phyloP scores from a whole-genome alignment of 2,888 invertebrate genomes.

The Abrostola triplasia region DNA sequence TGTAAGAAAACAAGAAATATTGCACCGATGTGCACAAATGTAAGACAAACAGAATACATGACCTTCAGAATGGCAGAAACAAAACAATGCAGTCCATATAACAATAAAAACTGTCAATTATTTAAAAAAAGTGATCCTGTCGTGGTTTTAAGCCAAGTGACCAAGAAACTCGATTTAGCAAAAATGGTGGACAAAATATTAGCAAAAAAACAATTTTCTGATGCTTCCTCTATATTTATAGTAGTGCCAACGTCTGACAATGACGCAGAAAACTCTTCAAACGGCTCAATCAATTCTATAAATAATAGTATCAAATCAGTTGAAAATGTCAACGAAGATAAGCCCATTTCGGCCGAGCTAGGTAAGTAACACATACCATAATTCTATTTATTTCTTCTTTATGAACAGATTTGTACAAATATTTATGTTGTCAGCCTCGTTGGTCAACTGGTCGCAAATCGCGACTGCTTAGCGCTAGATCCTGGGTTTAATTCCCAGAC shows the following conservation, averaged over 20 bases:
- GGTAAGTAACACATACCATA: background rate
- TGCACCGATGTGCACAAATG: background rate
- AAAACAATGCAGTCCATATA: background rate
- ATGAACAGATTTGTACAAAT: background rate
- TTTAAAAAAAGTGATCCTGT: conserved; percentile 34
- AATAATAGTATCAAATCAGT: background rate
- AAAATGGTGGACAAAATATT: conserved; percentile 59
- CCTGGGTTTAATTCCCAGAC: too few species aligned
- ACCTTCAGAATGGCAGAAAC: conserved; percentile 48
- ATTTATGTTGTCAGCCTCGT: background rate
- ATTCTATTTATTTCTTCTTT: background rate
- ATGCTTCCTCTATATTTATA: conserved; percentile 64
- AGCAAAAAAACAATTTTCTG: conserved; percentile 43
- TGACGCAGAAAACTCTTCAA: conserved; percentile 27
- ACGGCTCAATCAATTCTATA: background rate
- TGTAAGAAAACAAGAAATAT: conserved; percentile 5
- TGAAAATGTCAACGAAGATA: background rate
- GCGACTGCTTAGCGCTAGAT: too few species aligned
- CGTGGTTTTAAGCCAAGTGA: conserved; percentile 50
- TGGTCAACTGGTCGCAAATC: too few species aligned
- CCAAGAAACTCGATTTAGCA: conserved; percentile 50
- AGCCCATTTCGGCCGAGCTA: background rate
- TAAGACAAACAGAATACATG: conserved; percentile 20
- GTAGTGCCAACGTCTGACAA: conserved; percentile 63
- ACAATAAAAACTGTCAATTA: conserved; percentile 3